These are phyloP conservation scores for Reticulitermes lucifugus DNA, from an alignment of 2,888 invertebrate genomes.

Conservation along the genomic window DNA sequence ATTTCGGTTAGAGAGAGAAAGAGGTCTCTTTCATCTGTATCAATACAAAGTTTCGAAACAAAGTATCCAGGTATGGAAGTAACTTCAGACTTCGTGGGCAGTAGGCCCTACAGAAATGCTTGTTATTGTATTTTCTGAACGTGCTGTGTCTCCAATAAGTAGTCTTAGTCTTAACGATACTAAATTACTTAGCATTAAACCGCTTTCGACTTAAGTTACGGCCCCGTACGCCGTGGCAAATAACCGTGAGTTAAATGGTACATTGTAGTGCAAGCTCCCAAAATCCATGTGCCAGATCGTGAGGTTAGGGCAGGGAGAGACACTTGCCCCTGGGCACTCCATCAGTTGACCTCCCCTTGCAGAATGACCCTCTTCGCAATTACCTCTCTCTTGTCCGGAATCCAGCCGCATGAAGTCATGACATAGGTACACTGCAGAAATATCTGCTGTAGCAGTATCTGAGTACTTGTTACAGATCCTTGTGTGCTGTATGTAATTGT, in stretches of 20 bases:
- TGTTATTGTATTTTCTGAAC: neutral
- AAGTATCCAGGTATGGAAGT: too few relatives aligned
- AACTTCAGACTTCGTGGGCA: too few relatives aligned
- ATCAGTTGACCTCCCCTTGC: constrained; percentile 9
- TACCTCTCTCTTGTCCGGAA: neutral
- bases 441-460: neutral
- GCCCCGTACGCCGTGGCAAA: neutral
- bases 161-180: neutral
- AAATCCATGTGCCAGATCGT: neutral
- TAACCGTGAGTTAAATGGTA: neutral
- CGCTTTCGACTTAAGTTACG: neutral
- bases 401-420: neutral
- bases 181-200: neutral
- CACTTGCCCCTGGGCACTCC: neutral
- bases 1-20: too few relatives aligned
- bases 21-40: too few relatives aligned
- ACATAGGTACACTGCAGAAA: neutral
- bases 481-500: too few relatives aligned
- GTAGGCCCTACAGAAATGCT: too few relatives aligned
- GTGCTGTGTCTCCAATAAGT: neutral
- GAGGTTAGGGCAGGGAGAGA: neutral
- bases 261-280: neutral
- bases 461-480: too few relatives aligned
- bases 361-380: neutral
- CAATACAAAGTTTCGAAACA: too few relatives aligned